A percentile compares a stretch with the other conserved stretches of the same genome.
Conservation (phyloP, 1,140 invertebrate genomes). For the Bursaphelenchus mucronatus region DNA sequence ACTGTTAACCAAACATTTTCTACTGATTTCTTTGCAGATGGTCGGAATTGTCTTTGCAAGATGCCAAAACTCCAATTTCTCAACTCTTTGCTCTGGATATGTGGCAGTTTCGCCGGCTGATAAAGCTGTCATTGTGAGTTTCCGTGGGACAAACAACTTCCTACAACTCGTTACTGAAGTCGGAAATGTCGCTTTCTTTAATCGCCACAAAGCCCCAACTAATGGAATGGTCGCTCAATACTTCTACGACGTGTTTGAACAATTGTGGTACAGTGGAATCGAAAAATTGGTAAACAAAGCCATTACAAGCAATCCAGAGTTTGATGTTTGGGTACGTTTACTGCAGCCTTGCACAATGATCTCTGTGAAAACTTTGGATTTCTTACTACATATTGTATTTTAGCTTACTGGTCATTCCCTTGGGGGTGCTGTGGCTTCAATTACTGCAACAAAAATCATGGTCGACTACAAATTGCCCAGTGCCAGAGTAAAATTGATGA, state of each 20-base stretch:
- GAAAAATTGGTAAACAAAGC: constrained; percentile 35
- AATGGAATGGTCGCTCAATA: constrained; percentile 47
- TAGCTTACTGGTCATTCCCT: no score
- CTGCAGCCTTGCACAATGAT: constrained; percentile 27
- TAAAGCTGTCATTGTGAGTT: constrained; percentile 39
- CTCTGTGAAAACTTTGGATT: no score
- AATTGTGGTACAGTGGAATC: constrained; percentile 40
- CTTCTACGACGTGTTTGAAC: constrained; percentile 40
- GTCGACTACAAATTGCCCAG: constrained; percentile 7
- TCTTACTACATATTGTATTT: no score
- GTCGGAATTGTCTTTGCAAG: constrained; percentile 22
- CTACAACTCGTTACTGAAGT: constrained; percentile 42
- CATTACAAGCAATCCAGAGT: constrained; percentile 30
- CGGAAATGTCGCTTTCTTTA: constrained; percentile 33
- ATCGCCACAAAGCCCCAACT: constrained; percentile 24
- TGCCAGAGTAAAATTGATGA: constrained; percentile 40
- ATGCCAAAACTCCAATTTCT: constrained; percentile 35
- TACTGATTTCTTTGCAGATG: constrained; percentile 28
- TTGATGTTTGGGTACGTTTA: constrained; percentile 49
- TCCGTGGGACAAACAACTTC: constrained; percentile 46
- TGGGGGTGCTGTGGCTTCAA: constrained; percentile 41
- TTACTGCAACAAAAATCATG: constrained; percentile 35
- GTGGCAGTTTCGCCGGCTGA: constrained; percentile 38
- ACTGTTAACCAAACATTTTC: no score
- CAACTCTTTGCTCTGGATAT: constrained; percentile 43